Evolutionary conservation across 2,797 vertebrate genomes (phyloP).

Genomic region (Emydoidea blandingii): DNA sequence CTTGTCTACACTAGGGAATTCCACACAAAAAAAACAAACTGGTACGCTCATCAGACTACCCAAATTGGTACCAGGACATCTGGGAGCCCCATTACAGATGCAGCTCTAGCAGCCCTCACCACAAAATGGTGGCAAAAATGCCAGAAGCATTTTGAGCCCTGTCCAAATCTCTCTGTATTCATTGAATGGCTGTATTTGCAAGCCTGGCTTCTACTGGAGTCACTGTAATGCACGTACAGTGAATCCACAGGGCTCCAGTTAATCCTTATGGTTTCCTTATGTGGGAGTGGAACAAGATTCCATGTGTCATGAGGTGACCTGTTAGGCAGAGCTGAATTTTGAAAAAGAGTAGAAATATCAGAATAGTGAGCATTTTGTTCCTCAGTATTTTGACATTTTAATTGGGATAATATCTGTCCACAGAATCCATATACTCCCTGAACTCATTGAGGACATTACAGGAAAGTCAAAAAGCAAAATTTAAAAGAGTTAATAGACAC

Average conservation of each 20-base stretch:
- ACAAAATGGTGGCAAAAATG: not conserved
- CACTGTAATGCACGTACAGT: not conserved
- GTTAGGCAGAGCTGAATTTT: not conserved
- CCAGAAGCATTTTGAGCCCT: not conserved
- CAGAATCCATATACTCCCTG: not conserved
- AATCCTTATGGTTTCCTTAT: not conserved
- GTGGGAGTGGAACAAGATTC: not conserved
- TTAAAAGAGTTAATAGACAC: not conserved
- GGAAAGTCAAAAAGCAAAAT: not conserved
- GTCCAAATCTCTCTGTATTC: not conserved
- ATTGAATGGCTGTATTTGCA: not conserved
- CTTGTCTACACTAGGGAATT: not conserved
- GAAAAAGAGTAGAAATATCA: not conserved
- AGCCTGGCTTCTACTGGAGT: not conserved
- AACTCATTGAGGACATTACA: not conserved
- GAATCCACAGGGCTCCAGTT: not conserved
- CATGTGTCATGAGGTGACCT: not conserved
- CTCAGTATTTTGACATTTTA: not conserved
- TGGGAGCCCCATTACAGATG: not conserved
- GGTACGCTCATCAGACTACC: not conserved
- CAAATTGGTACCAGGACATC: not conserved
- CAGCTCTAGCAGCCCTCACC: not conserved
- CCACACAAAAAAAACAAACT: not conserved
- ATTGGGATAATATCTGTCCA: not conserved
- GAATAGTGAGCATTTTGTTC: not conserved